phyloP scores from a whole-genome alignment of 1,140 invertebrate species.

The Potamilus streckersoni region DNA sequence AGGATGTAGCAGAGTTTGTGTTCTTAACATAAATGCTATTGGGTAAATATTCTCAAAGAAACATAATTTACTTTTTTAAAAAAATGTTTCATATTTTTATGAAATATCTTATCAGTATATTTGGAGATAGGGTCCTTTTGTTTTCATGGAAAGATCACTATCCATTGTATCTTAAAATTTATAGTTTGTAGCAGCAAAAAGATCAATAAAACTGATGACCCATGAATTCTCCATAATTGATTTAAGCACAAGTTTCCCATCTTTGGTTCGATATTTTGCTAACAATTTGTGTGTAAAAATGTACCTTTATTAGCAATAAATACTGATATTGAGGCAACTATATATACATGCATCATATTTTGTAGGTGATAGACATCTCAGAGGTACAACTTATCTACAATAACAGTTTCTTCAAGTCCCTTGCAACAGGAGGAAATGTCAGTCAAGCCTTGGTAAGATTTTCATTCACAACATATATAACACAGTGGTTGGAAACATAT shows the following conservation, averaged over 20 bases:
- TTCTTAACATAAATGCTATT: too few relatives aligned
- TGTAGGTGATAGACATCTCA: slow-evolving; percentile 69
- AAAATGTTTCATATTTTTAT: too few relatives aligned
- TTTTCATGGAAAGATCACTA: too few relatives aligned
- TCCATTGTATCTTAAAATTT: too few relatives aligned
- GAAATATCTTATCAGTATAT: too few relatives aligned
- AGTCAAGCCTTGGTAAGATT: slow-evolving; percentile 76
- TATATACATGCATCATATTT: neutral
- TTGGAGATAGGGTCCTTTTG: too few relatives aligned
- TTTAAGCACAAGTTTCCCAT: neutral
- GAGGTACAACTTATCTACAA: slow-evolving; percentile 87
- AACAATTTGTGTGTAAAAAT: neutral
- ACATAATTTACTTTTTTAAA: too few relatives aligned
- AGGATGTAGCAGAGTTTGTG: too few relatives aligned
- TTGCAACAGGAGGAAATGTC: slow-evolving; percentile 82
- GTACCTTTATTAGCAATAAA: neutral
- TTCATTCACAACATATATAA: neutral
- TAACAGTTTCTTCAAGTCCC: slow-evolving; percentile 91
- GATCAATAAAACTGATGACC: too few relatives aligned
- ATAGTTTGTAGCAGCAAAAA: too few relatives aligned
- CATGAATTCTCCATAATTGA: too few relatives aligned
- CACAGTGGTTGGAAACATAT: neutral
- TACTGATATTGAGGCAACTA: neutral
- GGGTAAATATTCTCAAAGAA: too few relatives aligned
- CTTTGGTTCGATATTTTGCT: neutral